phyloP scores from a whole-genome alignment of 1,140 invertebrate species.

The Leptinotarsa undecemlineata region DNA sequence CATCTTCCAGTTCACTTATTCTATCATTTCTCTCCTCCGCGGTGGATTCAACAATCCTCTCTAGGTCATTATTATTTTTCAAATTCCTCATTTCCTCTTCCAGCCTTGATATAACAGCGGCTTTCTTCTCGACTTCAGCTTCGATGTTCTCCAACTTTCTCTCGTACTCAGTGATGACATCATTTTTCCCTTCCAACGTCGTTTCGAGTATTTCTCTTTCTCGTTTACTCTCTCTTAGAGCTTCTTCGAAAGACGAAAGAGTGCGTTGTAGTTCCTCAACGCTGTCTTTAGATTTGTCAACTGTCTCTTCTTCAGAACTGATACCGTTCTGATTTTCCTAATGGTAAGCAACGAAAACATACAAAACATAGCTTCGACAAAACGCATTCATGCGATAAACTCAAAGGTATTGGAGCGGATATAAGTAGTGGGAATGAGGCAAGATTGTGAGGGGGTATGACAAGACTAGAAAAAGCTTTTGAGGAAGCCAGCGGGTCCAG shows the following conservation, averaged over 20 bases:
- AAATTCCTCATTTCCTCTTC: slow-evolving; percentile 21
- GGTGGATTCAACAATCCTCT: background rate
- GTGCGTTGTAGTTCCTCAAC: slow-evolving; percentile 40
- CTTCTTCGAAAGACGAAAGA: slow-evolving; percentile 36
- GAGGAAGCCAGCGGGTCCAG: slow-evolving; percentile 83
- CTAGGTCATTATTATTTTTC: slow-evolving; percentile 29
- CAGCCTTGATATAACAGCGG: background rate
- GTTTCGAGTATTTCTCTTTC: slow-evolving; percentile 41
- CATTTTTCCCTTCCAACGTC: slow-evolving; percentile 34
- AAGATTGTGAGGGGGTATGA: slow-evolving; percentile 36
- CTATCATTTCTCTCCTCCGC: slow-evolving; percentile 48
- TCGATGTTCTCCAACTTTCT: background rate
- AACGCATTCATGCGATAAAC: slow-evolving; percentile 28
- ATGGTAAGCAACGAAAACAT: slow-evolving; percentile 25
- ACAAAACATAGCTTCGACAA: slow-evolving; percentile 26
- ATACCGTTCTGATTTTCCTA: slow-evolving; percentile 33
- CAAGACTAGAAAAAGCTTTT: slow-evolving; percentile 84
- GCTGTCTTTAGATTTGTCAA: slow-evolving; percentile 34
- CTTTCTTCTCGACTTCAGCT: no score
- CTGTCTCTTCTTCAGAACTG: slow-evolving; percentile 29
- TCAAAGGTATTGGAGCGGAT: slow-evolving; percentile 34
- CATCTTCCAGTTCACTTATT: slow-evolving; percentile 80
- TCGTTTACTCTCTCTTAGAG: slow-evolving; percentile 36
- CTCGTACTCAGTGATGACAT: background rate
- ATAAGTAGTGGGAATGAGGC: slow-evolving; percentile 47